Percentiles rank a stretch among this genome's conserved stretches.
phyloP scores from a whole-genome alignment of 2,888 invertebrate genomes.

The Trissolcus brochymenae region DNA sequence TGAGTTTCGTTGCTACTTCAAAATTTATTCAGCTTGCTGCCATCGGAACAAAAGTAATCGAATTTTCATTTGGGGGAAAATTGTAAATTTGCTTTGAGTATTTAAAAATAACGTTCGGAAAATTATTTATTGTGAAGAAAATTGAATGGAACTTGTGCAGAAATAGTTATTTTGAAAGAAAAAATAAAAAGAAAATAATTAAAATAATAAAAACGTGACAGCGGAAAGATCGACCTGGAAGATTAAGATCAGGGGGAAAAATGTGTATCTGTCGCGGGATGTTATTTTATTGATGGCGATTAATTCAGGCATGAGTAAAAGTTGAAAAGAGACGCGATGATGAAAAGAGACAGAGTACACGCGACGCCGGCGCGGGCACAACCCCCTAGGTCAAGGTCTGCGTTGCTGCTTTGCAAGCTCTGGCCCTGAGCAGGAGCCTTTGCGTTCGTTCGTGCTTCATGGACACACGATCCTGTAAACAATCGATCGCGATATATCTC shows the following conservation, averaged over 20 bases:
- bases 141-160: too few relatives aligned
- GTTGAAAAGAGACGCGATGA: constrained; percentile 24
- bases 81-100: too few relatives aligned
- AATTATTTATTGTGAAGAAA: too few relatives aligned
- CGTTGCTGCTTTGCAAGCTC: constrained; percentile 38
- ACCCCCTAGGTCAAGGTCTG: constrained; percentile 73
- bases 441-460: constrained; percentile 54
- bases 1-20: too few relatives aligned
- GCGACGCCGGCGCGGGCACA: constrained; percentile 74
- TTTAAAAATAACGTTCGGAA: too few relatives aligned
- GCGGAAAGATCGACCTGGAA: too few relatives aligned
- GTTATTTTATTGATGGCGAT: constrained; percentile 26
- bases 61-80: too few relatives aligned
- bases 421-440: constrained; percentile 49
- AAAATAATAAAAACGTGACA: constrained; percentile 5
- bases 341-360: constrained; percentile 42
- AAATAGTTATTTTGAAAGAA: too few relatives aligned
- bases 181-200: not conserved
- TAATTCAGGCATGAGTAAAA: constrained; percentile 17
- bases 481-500: constrained; percentile 53
- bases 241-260: too few relatives aligned
- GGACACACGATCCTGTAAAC: constrained; percentile 55
- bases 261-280: constrained; percentile 1
- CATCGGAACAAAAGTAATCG: too few relatives aligned
- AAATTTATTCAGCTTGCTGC: too few relatives aligned